Base-by-base conservation (phyloP, 2,888 invertebrate genomes). In the Minunthozetes semirufus region DNA sequence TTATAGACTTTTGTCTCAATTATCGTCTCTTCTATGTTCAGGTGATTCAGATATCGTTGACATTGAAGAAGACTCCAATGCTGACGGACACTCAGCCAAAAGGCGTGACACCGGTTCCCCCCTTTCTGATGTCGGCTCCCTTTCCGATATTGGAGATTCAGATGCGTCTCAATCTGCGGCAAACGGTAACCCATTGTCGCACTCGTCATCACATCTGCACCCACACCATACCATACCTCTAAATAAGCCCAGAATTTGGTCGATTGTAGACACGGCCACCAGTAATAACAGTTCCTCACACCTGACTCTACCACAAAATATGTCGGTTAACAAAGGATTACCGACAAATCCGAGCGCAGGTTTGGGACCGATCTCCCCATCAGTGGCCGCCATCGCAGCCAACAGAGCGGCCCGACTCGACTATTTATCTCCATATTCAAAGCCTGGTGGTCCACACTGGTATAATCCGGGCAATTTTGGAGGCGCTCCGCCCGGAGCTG, bases 181-280 rank as follows among this genome's bases (percentile, higher is more conserved):
- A 5, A 59, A 59, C 15, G 25, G 59, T 5, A 59, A 27, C 25
- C 25, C 59, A 22, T 6, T 59, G 27, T n/a, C n/a, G n/a, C n/a
- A n/a, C n/a, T n/a, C n/a, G n/a, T n/a, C n/a, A n/a, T n/a, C 29
- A 29, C 71, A 27, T 13, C 71, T 27, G 5, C 42, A 48, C 48
- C 46, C 71, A 38, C 71, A 53, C 42, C 71, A 48, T 27, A 25
- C 42, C 5, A n/a, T 70, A 72, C 74, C 74, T 46, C 6, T 63
- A 17, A 72, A 53, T 63, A 80, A 80, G 66, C 80, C 80, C 22
- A 78, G 80, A 68, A 80, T 80, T 56, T 80, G 80, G 80, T 80
- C 80, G 56, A 80, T 80, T 27, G 80, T 80, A 70, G 80, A 80
- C 77, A 80, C 79, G 48, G 80, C 80, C 15, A 80, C 80, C 13